Evolutionary conservation across 2,797 vertebrate genomes (phyloP).

Genomic region (Apogon hyalosoma): DNA sequence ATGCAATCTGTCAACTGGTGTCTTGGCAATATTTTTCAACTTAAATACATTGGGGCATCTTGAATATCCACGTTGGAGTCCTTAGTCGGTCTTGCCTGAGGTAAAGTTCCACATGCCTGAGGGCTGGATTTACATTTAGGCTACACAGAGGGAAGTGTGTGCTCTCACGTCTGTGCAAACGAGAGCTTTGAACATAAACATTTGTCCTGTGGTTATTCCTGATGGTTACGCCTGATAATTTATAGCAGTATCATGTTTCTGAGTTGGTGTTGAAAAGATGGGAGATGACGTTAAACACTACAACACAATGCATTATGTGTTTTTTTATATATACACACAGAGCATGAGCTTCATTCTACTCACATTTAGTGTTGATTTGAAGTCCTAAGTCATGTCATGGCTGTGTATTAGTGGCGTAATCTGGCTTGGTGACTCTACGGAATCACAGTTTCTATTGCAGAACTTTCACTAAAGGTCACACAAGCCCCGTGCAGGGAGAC

Average conservation of each 20-base stretch:
- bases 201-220: slow-evolving; percentile 56
- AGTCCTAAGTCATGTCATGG: background rate
- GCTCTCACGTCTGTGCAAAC: slow-evolving; percentile 20
- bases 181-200: slow-evolving; percentile 43
- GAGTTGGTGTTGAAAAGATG: slow-evolving; percentile 33
- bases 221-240: slow-evolving; percentile 49
- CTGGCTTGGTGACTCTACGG: background rate
- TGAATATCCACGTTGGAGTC: slow-evolving; percentile 46
- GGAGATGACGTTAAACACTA: background rate
- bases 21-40: background rate
- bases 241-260: slow-evolving; percentile 53
- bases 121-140: slow-evolving; percentile 16
- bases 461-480: slow-evolving; percentile 25
- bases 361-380: no score
- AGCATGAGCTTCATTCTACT: background rate
- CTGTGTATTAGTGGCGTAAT: background rate
- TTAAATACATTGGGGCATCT: slow-evolving; percentile 44
- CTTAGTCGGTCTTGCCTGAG: slow-evolving; percentile 16
- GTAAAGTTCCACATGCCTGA: slow-evolving; percentile 29
- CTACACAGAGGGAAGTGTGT: slow-evolving; percentile 19
- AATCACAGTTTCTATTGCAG: background rate
- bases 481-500: slow-evolving; percentile 21
- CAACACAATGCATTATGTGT: no score
- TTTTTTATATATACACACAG: no score
- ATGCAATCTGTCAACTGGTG: no score